Conservation (phyloP, 92 coral and sea anemone species). For the Phymanthus crucifer region DNA sequence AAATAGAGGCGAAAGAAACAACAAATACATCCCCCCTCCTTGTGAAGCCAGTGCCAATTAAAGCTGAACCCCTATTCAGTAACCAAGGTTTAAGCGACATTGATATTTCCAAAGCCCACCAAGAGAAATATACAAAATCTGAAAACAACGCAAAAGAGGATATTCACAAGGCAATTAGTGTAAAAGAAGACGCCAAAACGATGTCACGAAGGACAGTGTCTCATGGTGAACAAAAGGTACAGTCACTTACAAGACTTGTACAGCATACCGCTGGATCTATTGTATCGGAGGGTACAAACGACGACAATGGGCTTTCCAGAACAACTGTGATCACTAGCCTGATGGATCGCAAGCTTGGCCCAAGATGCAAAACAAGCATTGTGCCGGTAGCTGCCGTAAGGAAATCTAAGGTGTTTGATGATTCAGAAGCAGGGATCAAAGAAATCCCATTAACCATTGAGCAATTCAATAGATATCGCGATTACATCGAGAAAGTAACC, state of each 20-base stretch:
- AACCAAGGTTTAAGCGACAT: neutral
- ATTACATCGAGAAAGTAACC: constrained; percentile 37
- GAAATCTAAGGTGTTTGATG: constrained; percentile 39
- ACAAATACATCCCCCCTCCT: too few relatives aligned
- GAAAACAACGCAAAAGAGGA: neutral
- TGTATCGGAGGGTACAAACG: neutral
- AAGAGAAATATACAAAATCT: neutral
- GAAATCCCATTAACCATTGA: constrained; percentile 41
- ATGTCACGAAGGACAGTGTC: neutral
- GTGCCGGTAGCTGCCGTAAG: constrained; percentile 29
- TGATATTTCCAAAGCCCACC: neutral
- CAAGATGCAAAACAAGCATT: constrained; percentile 43
- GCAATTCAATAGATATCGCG: constrained; percentile 48
- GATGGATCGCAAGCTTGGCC: constrained; percentile 48
- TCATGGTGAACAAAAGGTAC: neutral
- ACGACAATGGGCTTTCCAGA: constrained; percentile 9
- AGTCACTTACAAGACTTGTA: neutral
- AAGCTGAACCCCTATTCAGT: too few relatives aligned
- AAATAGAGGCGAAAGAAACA: neutral
- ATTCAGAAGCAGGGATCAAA: constrained; percentile 1
- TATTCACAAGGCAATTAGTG: neutral
- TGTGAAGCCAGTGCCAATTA: too few relatives aligned
- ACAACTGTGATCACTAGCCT: constrained; percentile 54
- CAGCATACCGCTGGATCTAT: neutral
- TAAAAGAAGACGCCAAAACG: neutral